These are phyloP conservation scores for Carettochelys insculpta DNA, from an alignment of 2,113 vertebrate genomes.

Conservation along the genomic window DNA sequence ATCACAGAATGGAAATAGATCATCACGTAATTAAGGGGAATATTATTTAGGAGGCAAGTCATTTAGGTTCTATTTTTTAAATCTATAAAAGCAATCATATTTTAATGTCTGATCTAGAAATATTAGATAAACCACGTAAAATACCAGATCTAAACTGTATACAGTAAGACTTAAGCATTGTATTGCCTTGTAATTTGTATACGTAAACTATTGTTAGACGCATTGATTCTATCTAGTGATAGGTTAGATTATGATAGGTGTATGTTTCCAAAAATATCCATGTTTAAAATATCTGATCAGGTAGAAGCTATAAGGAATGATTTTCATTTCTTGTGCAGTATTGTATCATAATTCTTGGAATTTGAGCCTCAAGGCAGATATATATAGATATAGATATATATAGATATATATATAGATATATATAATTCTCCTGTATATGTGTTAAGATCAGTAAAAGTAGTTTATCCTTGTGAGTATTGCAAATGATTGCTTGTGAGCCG, in stretches of 20 bases:
- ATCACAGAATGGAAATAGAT: neutral
- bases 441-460: neutral
- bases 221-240: neutral
- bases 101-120: neutral
- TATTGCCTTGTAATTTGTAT: neutral
- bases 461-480: neutral
- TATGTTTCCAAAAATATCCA: neutral
- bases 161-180: neutral
- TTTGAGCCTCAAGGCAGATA: neutral
- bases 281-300: neutral
- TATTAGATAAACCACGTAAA: neutral
- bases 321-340: slow-evolving; percentile 13
- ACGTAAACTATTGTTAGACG: neutral
- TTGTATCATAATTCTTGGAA: slow-evolving; percentile 3
- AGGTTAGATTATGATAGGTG: neutral
- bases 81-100: neutral
- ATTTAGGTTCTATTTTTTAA: neutral
- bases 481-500: neutral
- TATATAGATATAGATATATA: no score
- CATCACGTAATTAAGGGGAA: neutral
- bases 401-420: no score
- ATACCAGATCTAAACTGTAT: neutral
- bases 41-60: neutral
- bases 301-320: neutral
- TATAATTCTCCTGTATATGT: neutral